Percentiles rank a stretch among this genome's conserved stretches.
Evolutionary conservation across 1,140 invertebrate species (phyloP).

Genomic region (Penaeus chinensis): DNA sequence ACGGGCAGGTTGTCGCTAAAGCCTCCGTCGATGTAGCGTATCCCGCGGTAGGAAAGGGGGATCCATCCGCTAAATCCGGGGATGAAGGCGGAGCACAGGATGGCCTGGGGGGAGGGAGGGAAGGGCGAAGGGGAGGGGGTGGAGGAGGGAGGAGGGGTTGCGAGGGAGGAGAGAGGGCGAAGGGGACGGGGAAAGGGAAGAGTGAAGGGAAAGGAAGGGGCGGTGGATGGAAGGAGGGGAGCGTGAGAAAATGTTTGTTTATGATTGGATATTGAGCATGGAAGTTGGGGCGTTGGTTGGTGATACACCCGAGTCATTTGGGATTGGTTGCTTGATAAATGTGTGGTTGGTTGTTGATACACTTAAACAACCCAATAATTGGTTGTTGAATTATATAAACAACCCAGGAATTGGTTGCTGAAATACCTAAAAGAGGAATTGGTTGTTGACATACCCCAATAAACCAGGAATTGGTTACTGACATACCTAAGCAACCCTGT

Average conservation of each 20-base stretch:
- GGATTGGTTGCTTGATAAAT: too few relatives aligned
- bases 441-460: too few relatives aligned
- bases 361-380: too few relatives aligned
- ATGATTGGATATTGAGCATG: neutral
- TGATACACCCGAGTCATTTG: too few relatives aligned
- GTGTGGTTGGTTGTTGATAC: too few relatives aligned
- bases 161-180: neutral
- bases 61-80: conserved; percentile 94
- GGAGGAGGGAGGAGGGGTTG: neutral
- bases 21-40: conserved; percentile 95
- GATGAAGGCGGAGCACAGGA: conserved; percentile 94
- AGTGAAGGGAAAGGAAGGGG: too few relatives aligned
- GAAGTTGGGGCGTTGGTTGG: neutral
- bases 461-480: too few relatives aligned
- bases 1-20: conserved; percentile 95
- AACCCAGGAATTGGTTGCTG: too few relatives aligned
- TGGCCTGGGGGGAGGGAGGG: conserved; percentile 73
- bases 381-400: too few relatives aligned
- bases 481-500: too few relatives aligned
- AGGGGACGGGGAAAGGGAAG: neutral
- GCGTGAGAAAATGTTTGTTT: too few relatives aligned
- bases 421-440: too few relatives aligned
- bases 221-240: neutral
- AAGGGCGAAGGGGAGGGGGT: neutral
- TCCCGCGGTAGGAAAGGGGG: conserved; percentile 89